These are phyloP conservation scores for Varanus salvator DNA, from an alignment of 2,113 vertebrate species.

Conservation along the genomic window DNA sequence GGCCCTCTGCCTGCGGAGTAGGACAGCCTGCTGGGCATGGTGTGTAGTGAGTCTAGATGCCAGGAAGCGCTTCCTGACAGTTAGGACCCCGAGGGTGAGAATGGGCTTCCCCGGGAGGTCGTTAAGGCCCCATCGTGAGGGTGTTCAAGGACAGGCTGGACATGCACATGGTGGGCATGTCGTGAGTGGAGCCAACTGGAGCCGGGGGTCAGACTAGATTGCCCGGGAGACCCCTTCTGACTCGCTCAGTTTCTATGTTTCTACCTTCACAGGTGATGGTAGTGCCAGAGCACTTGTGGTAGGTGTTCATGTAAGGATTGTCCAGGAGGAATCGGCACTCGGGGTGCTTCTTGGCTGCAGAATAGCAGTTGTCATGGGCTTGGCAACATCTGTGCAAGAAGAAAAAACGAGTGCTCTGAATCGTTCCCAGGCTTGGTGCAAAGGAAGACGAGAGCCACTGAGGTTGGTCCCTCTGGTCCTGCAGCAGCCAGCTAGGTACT, in stretches of 20 bases:
- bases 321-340: slow-evolving; percentile 73
- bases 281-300: slow-evolving; percentile 74
- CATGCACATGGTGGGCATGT: too few species aligned
- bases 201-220: too few species aligned
- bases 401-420: slow-evolving; percentile 11
- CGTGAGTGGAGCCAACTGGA: too few species aligned
- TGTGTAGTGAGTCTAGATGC: slow-evolving; percentile 39
- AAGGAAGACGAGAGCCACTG: neutral
- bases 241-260: too few species aligned
- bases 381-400: slow-evolving; percentile 84
- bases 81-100: too few species aligned
- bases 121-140: too few species aligned
- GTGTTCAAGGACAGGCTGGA: too few species aligned
- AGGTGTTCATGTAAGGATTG: slow-evolving; percentile 82
- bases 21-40: neutral
- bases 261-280: slow-evolving; percentile 84
- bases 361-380: slow-evolving; percentile 84
- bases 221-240: too few species aligned
- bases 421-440: neutral
- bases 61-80: too few species aligned
- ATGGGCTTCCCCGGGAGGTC: too few species aligned
- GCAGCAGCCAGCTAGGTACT: neutral
- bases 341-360: neutral
- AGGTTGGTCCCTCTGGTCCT: too few species aligned
- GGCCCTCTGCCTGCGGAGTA: neutral